Evolutionary conservation across 2,888 invertebrate species (phyloP), one percentile per base, ranked within the genome.

Genomic region (Fragum whitleyi): DNA sequence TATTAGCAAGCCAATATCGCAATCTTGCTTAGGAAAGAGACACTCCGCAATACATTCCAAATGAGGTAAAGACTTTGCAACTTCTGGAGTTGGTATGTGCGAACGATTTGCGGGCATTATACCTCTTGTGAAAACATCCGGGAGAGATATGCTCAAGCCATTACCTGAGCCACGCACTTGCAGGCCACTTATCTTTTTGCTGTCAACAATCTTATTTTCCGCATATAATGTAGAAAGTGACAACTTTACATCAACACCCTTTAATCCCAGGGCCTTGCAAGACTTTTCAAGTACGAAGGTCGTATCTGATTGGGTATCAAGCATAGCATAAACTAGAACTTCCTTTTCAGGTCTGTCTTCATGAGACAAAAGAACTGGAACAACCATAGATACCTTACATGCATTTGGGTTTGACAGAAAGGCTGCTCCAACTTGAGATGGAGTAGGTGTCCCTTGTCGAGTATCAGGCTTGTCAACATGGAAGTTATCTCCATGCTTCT

Each of bases 281-380:
- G 83, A 81, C 9, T 75, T 42, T 14, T 79, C 78, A 9, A 76
- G 53, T n/a, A 85, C 42, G 53, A 87, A 87, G 0, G 82, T 82
- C 2, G 86, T 80, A 42, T 88, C 85, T 21, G 83, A 83, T 51
- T 85, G 84, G 6, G 87, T 77, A 70, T 88, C 88, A 0, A 88
- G 39, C 29, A 88, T n/a, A 0, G 86, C 85, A 67, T 87, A 88
- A 2, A 86, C 81, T 2, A 86, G 42, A 14, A n/a, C 47, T 71
- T 87, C 87, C 14, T 55, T 65, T 11, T 78, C 69, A 9, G 85
- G 87, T 9, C 73, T 72, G n/a, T 77, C 57, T 14, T 16, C 16
- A 57, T 75, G 76, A 5, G 85, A 82, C 0, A 88, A 21, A 72
- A 72, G 85, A 1, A 88, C 85, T 21, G 79, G 79, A 36, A 83